These are phyloP conservation scores for Drepana arcuata DNA, from an alignment of 1,140 invertebrate genomes.

Conservation along the genomic window DNA sequence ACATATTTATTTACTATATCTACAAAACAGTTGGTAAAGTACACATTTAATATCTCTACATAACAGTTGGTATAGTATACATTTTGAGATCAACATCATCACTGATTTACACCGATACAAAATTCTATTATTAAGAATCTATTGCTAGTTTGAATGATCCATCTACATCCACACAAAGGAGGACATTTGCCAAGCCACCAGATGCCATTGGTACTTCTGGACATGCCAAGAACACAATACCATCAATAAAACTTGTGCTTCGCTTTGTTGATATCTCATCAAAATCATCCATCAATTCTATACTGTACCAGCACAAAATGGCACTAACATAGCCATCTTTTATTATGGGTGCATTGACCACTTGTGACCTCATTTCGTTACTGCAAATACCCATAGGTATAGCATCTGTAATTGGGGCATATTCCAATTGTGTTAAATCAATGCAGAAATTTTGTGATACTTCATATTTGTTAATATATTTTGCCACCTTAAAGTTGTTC, in stretches of 20 bases:
- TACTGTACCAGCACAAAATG: conserved; percentile 48
- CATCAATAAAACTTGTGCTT: conserved; percentile 40
- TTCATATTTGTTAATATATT: conserved; percentile 46
- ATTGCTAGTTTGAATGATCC: conserved; percentile 38
- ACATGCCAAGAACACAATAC: conserved; percentile 32
- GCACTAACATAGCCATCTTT: conserved; percentile 32
- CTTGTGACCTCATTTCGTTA: conserved; percentile 14
- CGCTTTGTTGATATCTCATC: conserved; percentile 28
- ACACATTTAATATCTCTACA: no score
- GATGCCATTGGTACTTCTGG: conserved; percentile 18
- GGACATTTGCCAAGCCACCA: conserved; percentile 26
- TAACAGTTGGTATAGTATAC: background rate
- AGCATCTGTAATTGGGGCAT: conserved; percentile 31
- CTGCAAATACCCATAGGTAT: conserved; percentile 21
- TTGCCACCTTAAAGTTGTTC: conserved; percentile 32
- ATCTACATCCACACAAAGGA: conserved; percentile 37
- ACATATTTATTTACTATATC: no score
- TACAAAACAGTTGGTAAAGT: no score
- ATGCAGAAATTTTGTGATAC: conserved; percentile 48
- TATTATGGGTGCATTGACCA: conserved; percentile 27
- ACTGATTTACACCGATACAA: no score
- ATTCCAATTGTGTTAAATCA: conserved; percentile 39
- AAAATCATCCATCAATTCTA: conserved; percentile 40
- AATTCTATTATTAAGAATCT: conserved; percentile 3
- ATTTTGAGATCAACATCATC: conserved; percentile 2